Evolutionary conservation across 2,888 invertebrate genomes (phyloP), one percentile per base, ranked within the genome.

Genomic region (Neoaliturus tenellus): DNA sequence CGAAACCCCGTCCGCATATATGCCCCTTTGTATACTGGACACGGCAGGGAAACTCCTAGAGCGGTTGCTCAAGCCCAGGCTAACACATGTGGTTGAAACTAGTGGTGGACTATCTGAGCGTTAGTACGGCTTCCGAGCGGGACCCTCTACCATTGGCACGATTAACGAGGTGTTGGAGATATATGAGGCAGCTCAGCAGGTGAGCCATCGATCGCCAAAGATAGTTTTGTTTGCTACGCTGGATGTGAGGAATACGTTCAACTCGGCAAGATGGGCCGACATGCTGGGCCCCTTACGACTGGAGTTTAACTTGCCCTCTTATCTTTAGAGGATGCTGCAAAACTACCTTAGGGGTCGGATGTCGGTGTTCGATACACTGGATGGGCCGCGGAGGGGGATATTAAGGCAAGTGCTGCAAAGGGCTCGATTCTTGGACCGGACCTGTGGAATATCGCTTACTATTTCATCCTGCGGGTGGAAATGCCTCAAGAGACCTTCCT

Each of bases 361-460:
- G n/a, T n/a, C n/a, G n/a, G n/a, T n/a, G n/a, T n/a, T n/a, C n/a
- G n/a, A 39, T 78, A 28, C 84, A 5, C 48, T 85, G 2, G 83
- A 81, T 2, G 83, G 85, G 39, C 80, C 67, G 14, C 71, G 71
- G 0, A 73, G 58, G 0, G 82, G 75, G 58, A 55, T 81, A 80
- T 85, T 67, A 85, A 86, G 0, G 83, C 84, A 28, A 86, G 86
- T 10, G 86, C 85, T 1, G 84, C 87, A 6, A 86, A 87, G 69
- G 86, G 86, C 3, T 85, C 86, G 0, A 81, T 84, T 23, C 78
- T 86, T 0, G 87, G 86, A 58, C 85, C 86, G 39, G n/a, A n/a
- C n/a, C n/a, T n/a, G n/a, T n/a, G n/a, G n/a, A n/a, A n/a, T n/a
- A n/a, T n/a, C n/a, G n/a, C n/a, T n/a, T n/a, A n/a, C n/a, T n/a